Evolutionary conservation across 2,113 vertebrate species (phyloP), one percentile per base, ranked within the genome.

Genomic region (Takifugu bimaculatus): DNA sequence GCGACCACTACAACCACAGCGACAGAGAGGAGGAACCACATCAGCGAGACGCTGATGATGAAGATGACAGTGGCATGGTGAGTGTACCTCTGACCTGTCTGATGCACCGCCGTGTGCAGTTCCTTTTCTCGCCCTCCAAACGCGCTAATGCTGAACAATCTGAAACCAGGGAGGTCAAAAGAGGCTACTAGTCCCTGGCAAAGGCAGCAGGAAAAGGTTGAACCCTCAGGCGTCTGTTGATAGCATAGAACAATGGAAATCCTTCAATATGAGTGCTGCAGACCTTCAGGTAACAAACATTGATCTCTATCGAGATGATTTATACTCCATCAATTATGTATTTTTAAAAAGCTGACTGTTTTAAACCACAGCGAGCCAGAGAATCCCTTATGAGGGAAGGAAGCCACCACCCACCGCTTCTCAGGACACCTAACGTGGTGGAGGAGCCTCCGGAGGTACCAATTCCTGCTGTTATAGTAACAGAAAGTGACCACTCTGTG

Each of bases 151-250:
- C 1, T 47, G 5, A 51, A 29, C 50, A 20, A 29, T 61, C 27
- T 75, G 43, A 20, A 27, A 77, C 70, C 63, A 93, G 91, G 85
- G 85, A 50, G 60, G 80, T 9, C 90, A 90, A 56, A 91, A 89
- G 78, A 90, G 91, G 59, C 86, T 93, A 42, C 88, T 86, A 47
- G 91, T 93, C 26, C 93, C 94, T 32, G 87, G 89, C 1, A 95
- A 93, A 86, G 83, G 91, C 44, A 92, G 91, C 64, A 89, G 92
- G 73, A 96, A 96, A 89, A 92, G 92, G 67, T 84, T 95, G 60
- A 95, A 93, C 54, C 92, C 91, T 80, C 92, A 93, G 83, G 91
- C 88, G 44, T 91, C 90, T 5, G 90, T 92, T 43, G 91, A 95
- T 78, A 93, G 92, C 68, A 89, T 94, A 54, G 93, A 96, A 59